Evolutionary conservation across 2,888 invertebrate genomes (phyloP), one percentile per base, ranked within the genome.

Genomic region (Scaeva pyrastri): DNA sequence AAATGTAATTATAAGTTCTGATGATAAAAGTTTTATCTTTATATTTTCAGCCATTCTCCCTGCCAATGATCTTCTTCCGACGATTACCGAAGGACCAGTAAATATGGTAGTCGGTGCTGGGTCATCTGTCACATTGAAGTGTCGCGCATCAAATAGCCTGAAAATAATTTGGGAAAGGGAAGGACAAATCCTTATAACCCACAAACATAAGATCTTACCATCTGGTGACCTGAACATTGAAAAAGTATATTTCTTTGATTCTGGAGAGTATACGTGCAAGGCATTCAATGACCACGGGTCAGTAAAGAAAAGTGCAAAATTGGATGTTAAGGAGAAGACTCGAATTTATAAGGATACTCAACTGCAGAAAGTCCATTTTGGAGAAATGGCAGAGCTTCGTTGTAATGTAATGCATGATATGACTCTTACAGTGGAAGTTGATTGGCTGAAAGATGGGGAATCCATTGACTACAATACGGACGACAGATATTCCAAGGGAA

Each of bases 121-220:
- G 0, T 95, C 96, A 78, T 95, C 95, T 76, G 95, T 97, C 12
- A 96, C 95, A 83, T 93, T 99, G 91, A 96, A 95, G 58, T 99
- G 99, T 92, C 95, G 96, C 88, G 98, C 99, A 76, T 97, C 98
- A 93, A 99, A 99, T 79, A 98, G 98, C 5, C 99, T 99, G 19
- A 95, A 96, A 90, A 96, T 99, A 60, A 97, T 97, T 91, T 99
- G 99, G 99, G 95, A 96, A 90, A 96, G 89, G 95, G 95, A 23
- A 94, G 7, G 39, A 12, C 10, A 3, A 16, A n/a, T 43, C 14
- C 12, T n/a, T 43, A 3, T 95, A 80, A 97, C 97, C 92, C 93
- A 98, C 73, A 98, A 97, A 45, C 98, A 96, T 93, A 95, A 94
- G 89, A 96, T 96, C 58, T 93, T 96, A 36, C 92, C 95, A 0